Evolutionary conservation across 2,113 vertebrate genomes (phyloP), one percentile per base, ranked within the genome.

Genomic region (Haemorhous mexicanus): DNA sequence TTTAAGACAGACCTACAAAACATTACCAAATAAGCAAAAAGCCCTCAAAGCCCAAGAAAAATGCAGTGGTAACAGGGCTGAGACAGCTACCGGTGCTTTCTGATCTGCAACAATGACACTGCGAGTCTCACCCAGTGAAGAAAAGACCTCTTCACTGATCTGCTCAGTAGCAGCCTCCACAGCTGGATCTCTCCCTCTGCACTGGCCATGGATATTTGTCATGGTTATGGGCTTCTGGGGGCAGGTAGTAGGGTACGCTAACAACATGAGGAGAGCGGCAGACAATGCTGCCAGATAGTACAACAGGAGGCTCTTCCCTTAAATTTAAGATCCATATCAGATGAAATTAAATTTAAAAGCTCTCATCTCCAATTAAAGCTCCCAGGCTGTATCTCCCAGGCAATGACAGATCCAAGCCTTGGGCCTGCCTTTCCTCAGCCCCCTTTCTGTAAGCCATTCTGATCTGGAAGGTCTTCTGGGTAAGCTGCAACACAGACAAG

Each of bases 331-430:
- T 93, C 67, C 33, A 1, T 88, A 93, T 94, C 88, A 68, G 59
- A 78, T 64, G 49, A 90, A 94, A 95, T 93, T 84, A 74, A 92
- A 89, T 95, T 94, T 78, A 84, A 95, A 96, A 90, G 68, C 90
- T 96, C 77, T 46, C 56, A 64, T 87, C 53, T 84, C 53, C 64
- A 93, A 59, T 96, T 90, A 96, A 84, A 90, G 49, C 76, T 93
- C 61, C 41, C n/a, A 78, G 47, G 66, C 56, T 83, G 56, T 2
- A 2, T 84, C 76, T 78, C 33, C 19, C 79, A 72, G 88, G 64
- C 75, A 88, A 67, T 93, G 88, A 77, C 1, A 5, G 53, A 89
- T 50, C 27, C 74, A 89, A 35, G 79, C 39, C 75, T 27, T 22
- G 17, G 35, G 55, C 47, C 87, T 92, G 85, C 79, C 44, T 83